A percentile compares a stretch with the other conserved stretches of the same genome.
These are phyloP conservation scores for Thalassarche chlororhynchos DNA, from an alignment of 2,113 vertebrate species.

Conservation along the genomic window DNA sequence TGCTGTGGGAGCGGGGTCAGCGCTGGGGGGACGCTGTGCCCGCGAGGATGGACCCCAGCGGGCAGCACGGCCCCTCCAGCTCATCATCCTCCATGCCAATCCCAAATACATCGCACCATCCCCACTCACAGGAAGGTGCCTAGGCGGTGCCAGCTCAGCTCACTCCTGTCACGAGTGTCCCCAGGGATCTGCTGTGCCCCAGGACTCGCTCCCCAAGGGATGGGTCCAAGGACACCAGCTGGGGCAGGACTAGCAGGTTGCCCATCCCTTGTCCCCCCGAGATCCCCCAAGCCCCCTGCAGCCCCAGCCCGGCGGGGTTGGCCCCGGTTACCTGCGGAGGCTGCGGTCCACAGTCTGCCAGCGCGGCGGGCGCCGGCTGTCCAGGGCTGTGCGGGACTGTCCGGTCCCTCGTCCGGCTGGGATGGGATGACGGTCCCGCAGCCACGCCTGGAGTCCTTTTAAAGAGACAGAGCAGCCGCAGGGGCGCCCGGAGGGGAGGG, in stretches of 20 bases:
- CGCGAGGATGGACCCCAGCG: fast-evolving
- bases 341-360: background rate
- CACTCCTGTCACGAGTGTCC: background rate
- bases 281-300: fast-evolving
- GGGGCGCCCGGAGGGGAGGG: background rate
- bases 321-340: background rate
- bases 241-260: background rate
- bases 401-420: background rate
- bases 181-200: background rate
- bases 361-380: background rate
- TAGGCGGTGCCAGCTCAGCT: background rate
- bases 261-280: background rate
- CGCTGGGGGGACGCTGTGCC: fast-evolving
- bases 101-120: fast-evolving
- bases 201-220: background rate
- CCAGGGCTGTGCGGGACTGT: background rate
- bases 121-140: background rate
- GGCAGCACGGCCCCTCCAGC: background rate
- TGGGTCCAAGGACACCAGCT: background rate
- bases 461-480: slow-evolving; percentile 49
- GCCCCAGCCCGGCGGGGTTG: fast-evolving
- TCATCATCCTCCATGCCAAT: fast-evolving
- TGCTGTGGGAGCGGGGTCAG: background rate
- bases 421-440: background rate
- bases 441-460: slow-evolving; percentile 63